These are phyloP conservation scores for Lobophora halterata DNA, from an alignment of 2,888 invertebrate species.

Conservation along the genomic window DNA sequence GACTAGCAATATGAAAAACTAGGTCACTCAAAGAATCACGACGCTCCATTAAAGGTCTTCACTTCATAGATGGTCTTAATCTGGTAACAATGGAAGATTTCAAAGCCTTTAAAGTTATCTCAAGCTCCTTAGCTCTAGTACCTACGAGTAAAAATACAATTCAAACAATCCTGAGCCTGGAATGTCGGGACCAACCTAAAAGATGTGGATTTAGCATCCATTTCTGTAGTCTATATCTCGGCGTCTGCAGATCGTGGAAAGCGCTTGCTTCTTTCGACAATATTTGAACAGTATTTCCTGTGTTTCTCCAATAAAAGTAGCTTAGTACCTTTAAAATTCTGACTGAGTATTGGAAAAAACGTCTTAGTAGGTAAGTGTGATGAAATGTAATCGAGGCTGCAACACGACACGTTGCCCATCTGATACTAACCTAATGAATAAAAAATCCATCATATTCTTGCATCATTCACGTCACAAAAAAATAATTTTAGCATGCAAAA, in stretches of 20 bases:
- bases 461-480: constrained; percentile 4
- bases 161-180: constrained; percentile 21
- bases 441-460: too few relatives aligned
- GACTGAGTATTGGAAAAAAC: background rate
- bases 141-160: constrained; percentile 19
- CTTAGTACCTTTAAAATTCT: background rate
- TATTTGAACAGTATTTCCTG: constrained; percentile 44
- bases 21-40: too few relatives aligned
- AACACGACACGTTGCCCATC: constrained; percentile 3
- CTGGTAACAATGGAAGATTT: constrained; percentile 3
- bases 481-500: constrained; percentile 9
- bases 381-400: background rate
- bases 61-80: too few relatives aligned
- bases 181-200: too few relatives aligned
- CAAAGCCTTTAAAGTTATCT: constrained; percentile 6
- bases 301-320: background rate
- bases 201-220: constrained; percentile 36
- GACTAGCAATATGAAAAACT: too few relatives aligned
- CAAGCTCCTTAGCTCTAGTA: constrained; percentile 11
- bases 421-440: too few relatives aligned
- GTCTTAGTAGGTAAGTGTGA: constrained; percentile 4
- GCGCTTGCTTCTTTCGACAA: constrained; percentile 45
- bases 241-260: constrained; percentile 29
- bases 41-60: too few relatives aligned
- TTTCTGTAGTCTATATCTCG: constrained; percentile 37